Evolutionary conservation across 2,888 invertebrate species (phyloP).

Genomic region (Pyrgus malvae): DNA sequence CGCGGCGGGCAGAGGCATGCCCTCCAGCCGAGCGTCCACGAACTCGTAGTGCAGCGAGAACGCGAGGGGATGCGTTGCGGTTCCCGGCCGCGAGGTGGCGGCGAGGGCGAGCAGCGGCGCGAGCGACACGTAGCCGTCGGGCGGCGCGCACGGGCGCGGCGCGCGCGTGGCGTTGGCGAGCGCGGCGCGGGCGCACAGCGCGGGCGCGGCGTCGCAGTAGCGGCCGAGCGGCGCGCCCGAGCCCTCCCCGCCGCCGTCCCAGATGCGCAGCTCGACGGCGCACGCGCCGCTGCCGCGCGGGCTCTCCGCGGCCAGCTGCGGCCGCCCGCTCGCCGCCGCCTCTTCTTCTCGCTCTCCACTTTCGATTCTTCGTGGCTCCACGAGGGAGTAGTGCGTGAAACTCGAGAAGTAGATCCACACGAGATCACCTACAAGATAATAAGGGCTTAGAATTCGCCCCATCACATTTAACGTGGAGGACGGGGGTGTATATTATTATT

Average conservation of each 20-base stretch:
- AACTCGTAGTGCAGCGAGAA: conserved; percentile 91
- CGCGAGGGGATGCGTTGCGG: conserved; percentile 89
- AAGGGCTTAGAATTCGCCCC: too few species aligned
- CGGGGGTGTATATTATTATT: too few species aligned
- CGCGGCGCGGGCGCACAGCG: conserved; percentile 91
- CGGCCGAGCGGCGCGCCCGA: conserved; percentile 80
- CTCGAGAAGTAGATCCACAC: conserved; percentile 95
- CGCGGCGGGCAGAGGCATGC: conserved; percentile 80
- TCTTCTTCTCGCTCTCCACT: conserved; percentile 77
- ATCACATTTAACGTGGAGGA: too few species aligned
- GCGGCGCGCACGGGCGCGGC: conserved; percentile 89
- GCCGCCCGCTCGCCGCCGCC: conserved; percentile 33
- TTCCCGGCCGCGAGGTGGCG: conserved; percentile 84
- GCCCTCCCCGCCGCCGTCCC: conserved; percentile 87
- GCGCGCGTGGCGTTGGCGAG: conserved; percentile 87
- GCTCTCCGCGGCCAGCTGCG: conserved; percentile 33
- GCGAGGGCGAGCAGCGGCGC: conserved; percentile 61
- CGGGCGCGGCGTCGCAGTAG: conserved; percentile 89
- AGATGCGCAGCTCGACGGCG: conserved; percentile 87
- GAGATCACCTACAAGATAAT: conserved; percentile 83
- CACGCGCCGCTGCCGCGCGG: conserved; percentile 57
- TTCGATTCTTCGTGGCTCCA: conserved; percentile 74
- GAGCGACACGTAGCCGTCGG: conserved; percentile 88
- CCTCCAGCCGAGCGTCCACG: conserved; percentile 89
- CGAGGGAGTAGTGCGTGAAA: conserved; percentile 89